These are phyloP conservation scores for Apis florea DNA, from an alignment of 1,140 invertebrate genomes.

Conservation along the genomic window DNA sequence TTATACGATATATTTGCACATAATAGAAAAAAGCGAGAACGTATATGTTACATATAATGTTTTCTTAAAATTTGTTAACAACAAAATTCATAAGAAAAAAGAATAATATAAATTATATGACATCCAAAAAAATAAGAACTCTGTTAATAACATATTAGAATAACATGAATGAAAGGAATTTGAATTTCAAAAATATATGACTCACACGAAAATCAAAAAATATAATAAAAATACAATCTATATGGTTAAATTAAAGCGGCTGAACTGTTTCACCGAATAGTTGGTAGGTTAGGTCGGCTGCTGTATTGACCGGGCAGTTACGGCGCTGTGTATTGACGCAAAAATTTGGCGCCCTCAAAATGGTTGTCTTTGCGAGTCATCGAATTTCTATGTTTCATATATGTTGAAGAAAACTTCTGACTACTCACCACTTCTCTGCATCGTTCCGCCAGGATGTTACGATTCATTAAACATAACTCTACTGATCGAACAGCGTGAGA, in stretches of 20 bases:
- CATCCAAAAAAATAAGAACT: background rate
- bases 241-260: constrained; percentile 21
- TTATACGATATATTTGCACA: no score
- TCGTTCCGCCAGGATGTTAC: constrained; percentile 57
- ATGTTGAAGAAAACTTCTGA: background rate
- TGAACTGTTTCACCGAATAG: constrained; percentile 19
- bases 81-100: background rate
- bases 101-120: background rate
- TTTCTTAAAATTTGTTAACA: background rate
- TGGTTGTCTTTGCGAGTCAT: constrained; percentile 58
- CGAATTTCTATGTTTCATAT: background rate
- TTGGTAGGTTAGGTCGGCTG: constrained; percentile 66
- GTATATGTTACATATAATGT: background rate
- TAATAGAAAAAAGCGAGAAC: background rate
- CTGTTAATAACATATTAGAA: background rate
- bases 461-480: constrained; percentile 60
- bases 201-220: background rate
- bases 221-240: constrained; percentile 5
- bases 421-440: constrained; percentile 72
- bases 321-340: constrained; percentile 66
- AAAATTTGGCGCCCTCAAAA: constrained; percentile 73
- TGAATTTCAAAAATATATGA: background rate
- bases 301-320: constrained; percentile 61
- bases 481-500: constrained; percentile 24
- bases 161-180: background rate